Base-by-base conservation (phyloP, 2,797 vertebrate species). In the Linurgus olivaceus region DNA sequence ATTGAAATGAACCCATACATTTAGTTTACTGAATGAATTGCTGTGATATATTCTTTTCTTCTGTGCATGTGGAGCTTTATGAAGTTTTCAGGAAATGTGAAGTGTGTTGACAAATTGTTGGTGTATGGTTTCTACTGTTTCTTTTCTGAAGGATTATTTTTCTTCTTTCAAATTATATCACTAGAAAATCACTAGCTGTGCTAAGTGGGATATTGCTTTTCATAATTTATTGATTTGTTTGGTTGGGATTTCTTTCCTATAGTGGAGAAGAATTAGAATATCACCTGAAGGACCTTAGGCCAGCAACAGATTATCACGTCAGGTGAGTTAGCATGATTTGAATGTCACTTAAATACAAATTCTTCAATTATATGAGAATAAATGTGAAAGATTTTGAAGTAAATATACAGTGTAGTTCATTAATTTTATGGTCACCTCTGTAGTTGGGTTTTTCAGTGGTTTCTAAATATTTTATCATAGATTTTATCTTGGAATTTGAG, bases 221-320 rank as follows among this genome's bases (percentile, higher is more conserved):
- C 48, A 20, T 86, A 45, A 75, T 57, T 79, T 72, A 91, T 52
- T 74, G 28, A 84, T 91, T 44, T 57, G 2, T 77, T 93, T 20
- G 6, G 9, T 86, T 90, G 40, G 61, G 40, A 23, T 89, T 97
- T 97, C 62, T 97, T 96, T 97, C 94, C 92, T 96, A 5, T 95
- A 99, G 99, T 95, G 99, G 99, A 90, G 99, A 99, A 97, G 99
- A 99, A 95, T 97, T 99, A 97, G 99, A 99, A 97, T 99, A 98
- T 96, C 98, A 98, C 96, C 98, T 99, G 97, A 99, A 99, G 97
- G 99, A 99, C 97, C 98, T 99, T 93, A 98, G 99, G 98, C 99
- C 99, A 94, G 99, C 99, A 68, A 99, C 99, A 57, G 99, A 99
- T 97, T 99, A 99, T 98, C 98, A 99, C 1, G 98, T 99, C 98